A percentile compares a stretch with the other conserved stretches of the same genome.
Conservation (phyloP, 2,888 invertebrate species). For the Formica aserva region DNA sequence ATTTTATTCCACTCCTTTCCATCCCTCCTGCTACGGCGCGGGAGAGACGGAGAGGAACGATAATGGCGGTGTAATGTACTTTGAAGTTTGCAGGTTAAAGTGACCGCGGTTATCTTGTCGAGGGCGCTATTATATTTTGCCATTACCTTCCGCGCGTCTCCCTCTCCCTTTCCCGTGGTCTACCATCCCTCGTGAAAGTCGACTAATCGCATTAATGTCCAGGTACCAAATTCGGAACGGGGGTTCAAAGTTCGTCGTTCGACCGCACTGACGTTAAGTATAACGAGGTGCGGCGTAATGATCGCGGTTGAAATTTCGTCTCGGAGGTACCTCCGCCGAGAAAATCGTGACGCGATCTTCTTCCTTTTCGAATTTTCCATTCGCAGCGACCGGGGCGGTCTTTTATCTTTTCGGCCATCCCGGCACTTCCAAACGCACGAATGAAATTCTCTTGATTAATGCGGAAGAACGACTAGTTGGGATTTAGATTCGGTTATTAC, state of each 20-base stretch:
- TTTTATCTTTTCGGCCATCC: not conserved
- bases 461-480: conserved; percentile 8
- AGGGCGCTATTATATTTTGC: conserved; percentile 56
- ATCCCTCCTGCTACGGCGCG: not conserved
- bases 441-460: conserved; percentile 45
- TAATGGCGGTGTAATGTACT: conserved; percentile 69
- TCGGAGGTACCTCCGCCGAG: too few relatives aligned
- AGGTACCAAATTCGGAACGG: conserved; percentile 35
- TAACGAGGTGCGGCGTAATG: conserved; percentile 15
- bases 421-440: conserved; percentile 8
- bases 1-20: conserved; percentile 53
- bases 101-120: conserved; percentile 69
- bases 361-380: not conserved
- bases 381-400: not conserved
- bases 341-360: not conserved
- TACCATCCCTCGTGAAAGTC: conserved; percentile 44
- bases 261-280: conserved; percentile 17
- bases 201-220: conserved; percentile 50
- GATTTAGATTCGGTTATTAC: conserved; percentile 42
- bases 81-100: conserved; percentile 63
- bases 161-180: not conserved
- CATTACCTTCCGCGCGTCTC: conserved; percentile 56
- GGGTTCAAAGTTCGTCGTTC: conserved; percentile 43
- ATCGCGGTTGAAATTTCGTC: conserved; percentile 32
- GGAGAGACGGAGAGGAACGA: conserved; percentile 54